These are phyloP conservation scores for Helogale parvula DNA, from an alignment of 2,113 vertebrate genomes.

Conservation along the genomic window DNA sequence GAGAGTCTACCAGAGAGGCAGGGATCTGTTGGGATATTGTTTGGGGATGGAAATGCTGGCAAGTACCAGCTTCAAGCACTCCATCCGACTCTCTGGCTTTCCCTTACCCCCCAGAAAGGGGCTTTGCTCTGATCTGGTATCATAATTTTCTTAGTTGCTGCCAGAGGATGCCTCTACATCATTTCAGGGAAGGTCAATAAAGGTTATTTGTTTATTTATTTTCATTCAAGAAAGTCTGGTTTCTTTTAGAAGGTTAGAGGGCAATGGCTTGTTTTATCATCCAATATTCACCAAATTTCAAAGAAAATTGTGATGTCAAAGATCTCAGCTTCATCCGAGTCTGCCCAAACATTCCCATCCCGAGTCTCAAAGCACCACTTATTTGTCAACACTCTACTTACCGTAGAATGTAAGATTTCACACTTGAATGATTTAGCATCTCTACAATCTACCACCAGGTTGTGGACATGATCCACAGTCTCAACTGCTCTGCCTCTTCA, in stretches of 20 bases:
- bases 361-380: neutral
- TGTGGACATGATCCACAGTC: neutral
- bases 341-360: neutral
- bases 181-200: neutral
- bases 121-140: neutral
- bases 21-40: neutral
- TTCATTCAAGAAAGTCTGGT: neutral
- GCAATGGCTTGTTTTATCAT: neutral
- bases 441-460: neutral
- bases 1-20: neutral
- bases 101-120: neutral
- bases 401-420: neutral
- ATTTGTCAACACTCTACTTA: neutral
- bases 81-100: neutral
- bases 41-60: neutral
- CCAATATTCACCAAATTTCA: neutral
- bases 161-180: neutral
- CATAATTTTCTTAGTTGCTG: neutral
- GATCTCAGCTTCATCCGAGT: neutral
- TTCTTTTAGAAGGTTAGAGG: neutral
- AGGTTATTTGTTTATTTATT: neutral
- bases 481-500: neutral
- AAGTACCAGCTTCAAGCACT: neutral
- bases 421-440: neutral
- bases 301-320: neutral